Percentiles rank a stretch among this genome's conserved stretches.
Evolutionary conservation across 2,888 invertebrate genomes (phyloP).

Genomic region (Leucophenga maculata): DNA sequence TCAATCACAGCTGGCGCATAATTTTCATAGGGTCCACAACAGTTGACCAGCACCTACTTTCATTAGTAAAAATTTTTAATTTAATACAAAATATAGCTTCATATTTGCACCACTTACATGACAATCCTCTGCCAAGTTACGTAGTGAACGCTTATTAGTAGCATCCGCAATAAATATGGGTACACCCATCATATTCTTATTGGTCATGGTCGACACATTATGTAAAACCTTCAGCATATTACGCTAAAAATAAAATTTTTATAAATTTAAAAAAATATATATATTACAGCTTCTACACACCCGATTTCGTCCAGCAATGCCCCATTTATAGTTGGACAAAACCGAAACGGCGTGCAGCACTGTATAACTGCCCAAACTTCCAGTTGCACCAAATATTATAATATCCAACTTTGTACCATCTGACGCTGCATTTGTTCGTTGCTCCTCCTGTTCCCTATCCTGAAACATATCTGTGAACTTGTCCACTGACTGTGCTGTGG

Average conservation of each 20-base stretch:
- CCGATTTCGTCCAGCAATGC: conserved; percentile 17
- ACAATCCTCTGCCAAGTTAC: not conserved
- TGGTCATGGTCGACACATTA: conserved; percentile 14
- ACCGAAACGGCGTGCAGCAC: conserved; percentile 15
- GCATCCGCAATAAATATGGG: conserved; percentile 23
- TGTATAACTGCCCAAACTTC: conserved; percentile 21
- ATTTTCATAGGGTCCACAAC: conserved; percentile 21
- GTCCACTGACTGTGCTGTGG: too few species aligned
- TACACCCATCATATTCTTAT: not conserved
- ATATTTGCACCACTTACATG: not conserved
- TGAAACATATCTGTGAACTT: too few species aligned
- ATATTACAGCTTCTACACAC: not conserved
- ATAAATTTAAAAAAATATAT: not conserved
- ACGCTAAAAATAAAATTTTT: not conserved
- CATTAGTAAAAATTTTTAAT: not conserved
- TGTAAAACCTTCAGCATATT: conserved; percentile 2
- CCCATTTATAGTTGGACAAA: conserved; percentile 17
- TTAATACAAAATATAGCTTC: not conserved
- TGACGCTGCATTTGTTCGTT: not conserved
- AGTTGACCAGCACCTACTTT: conserved; percentile 23
- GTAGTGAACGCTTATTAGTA: not conserved
- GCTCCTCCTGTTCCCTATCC: not conserved
- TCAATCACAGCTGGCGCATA: not conserved
- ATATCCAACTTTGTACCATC: conserved; percentile 19
- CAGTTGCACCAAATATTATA: conserved; percentile 27